Conservation (phyloP, 1,140 invertebrate species). For the Danaus plexippus region DNA sequence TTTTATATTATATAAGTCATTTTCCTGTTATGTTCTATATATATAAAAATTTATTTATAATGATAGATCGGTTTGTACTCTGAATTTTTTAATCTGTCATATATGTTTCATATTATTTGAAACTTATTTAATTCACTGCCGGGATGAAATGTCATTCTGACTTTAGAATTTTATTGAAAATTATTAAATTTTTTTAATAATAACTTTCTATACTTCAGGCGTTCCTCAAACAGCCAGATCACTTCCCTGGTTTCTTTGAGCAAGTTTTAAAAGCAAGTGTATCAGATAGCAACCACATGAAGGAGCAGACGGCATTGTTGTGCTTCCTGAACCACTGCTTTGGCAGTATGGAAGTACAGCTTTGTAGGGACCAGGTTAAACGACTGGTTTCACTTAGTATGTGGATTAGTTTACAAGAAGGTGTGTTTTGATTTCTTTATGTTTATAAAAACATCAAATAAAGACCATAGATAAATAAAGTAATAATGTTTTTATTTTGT, state of each 20-base stretch:
- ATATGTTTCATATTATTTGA: too few relatives aligned
- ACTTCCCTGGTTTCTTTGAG: slow-evolving; percentile 92
- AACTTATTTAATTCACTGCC: too few relatives aligned
- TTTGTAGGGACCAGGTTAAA: slow-evolving; percentile 94
- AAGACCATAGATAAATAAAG: not conserved
- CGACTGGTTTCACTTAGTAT: slow-evolving; percentile 93
- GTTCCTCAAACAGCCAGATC: slow-evolving; percentile 84
- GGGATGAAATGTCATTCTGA: too few relatives aligned
- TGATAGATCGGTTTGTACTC: too few relatives aligned
- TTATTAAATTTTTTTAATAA: not conserved
- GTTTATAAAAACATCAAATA: not conserved
- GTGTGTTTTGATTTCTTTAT: slow-evolving; percentile 56
- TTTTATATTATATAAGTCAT: too few relatives aligned
- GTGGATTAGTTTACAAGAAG: slow-evolving; percentile 92
- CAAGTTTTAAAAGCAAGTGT: slow-evolving; percentile 80
- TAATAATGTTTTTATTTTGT: slow-evolving; percentile 6
- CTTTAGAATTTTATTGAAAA: not conserved
- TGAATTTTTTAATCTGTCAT: too few relatives aligned
- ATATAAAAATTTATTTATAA: too few relatives aligned
- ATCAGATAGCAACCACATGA: slow-evolving; percentile 75
- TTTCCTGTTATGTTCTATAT: too few relatives aligned
- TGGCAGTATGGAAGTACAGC: slow-evolving; percentile 95
- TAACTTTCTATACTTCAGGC: slow-evolving; percentile 65
- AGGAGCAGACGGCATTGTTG: slow-evolving; percentile 89
- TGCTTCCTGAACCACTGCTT: slow-evolving; percentile 97